These are phyloP conservation scores for Luscinia megarhynchos DNA, from an alignment of 2,797 vertebrate species.

Conservation along the genomic window DNA sequence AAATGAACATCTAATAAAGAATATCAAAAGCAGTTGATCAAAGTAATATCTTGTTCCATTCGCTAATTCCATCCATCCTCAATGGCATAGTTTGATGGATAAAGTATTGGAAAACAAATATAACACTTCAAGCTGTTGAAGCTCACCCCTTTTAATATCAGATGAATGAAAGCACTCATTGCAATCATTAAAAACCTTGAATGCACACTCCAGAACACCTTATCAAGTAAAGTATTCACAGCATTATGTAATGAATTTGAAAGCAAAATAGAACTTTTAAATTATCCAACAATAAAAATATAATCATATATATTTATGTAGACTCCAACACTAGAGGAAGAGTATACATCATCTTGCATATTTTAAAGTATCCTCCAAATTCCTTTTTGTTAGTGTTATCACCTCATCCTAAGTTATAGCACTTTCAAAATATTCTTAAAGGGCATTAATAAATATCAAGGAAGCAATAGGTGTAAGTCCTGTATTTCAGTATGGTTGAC, in stretches of 20 bases:
- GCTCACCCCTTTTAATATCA: not conserved
- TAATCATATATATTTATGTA: slow-evolving; percentile 52
- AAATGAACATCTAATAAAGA: slow-evolving; percentile 46
- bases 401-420: not conserved
- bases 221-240: slow-evolving; percentile 3
- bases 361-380: slow-evolving; percentile 40
- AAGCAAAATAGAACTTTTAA: slow-evolving; percentile 46
- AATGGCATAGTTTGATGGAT: not conserved
- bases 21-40: slow-evolving; percentile 48
- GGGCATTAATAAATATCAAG: not conserved
- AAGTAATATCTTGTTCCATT: slow-evolving; percentile 18
- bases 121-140: slow-evolving; percentile 9
- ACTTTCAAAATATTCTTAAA: slow-evolving; percentile 28
- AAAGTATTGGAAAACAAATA: not conserved
- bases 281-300: slow-evolving; percentile 48
- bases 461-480: not conserved
- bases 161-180: slow-evolving; percentile 24
- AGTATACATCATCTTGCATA: slow-evolving; percentile 51
- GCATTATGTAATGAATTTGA: slow-evolving; percentile 14
- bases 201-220: not conserved
- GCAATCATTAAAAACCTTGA: slow-evolving; percentile 16
- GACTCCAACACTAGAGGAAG: slow-evolving; percentile 29
- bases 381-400: slow-evolving; percentile 12
- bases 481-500: not conserved
- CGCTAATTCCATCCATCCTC: not conserved